Evolutionary conservation across 2,113 vertebrate genomes (phyloP).

Genomic region (Gopherus flavomarginatus): DNA sequence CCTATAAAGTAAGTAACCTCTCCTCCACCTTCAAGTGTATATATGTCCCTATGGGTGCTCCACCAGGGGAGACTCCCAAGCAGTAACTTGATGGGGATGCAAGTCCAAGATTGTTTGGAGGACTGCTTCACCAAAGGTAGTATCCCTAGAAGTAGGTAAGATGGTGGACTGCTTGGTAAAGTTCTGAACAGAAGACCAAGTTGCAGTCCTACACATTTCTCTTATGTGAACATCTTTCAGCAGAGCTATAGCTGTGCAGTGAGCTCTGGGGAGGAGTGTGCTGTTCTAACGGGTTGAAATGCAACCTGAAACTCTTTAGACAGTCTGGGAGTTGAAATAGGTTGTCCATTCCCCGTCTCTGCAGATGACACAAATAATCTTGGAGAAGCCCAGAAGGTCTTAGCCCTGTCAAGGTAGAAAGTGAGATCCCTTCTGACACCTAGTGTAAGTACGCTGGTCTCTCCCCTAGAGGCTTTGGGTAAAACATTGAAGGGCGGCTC

Average conservation of each 20-base stretch:
- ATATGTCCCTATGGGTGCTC: neutral
- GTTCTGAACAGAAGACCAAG: too few relatives aligned
- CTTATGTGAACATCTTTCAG: neutral
- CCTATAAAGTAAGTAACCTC: neutral
- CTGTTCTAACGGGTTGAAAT: too few relatives aligned
- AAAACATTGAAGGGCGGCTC: neutral
- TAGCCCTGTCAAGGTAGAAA: too few relatives aligned
- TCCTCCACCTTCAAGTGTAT: neutral
- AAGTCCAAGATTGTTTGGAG: too few relatives aligned
- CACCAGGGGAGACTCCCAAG: neutral
- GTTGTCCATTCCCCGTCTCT: neutral
- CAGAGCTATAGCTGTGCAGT: too few relatives aligned
- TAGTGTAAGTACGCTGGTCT: neutral
- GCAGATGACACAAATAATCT: neutral
- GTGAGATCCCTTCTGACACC: neutral
- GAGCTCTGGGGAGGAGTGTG: too few relatives aligned
- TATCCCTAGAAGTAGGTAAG: too few relatives aligned
- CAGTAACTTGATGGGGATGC: neutral
- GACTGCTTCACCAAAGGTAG: too few relatives aligned
- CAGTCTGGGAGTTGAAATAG: neutral
- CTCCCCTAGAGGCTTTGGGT: neutral
- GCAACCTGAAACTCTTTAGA: too few relatives aligned
- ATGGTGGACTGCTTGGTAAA: too few relatives aligned
- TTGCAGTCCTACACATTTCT: neutral
- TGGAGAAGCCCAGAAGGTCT: neutral